A percentile compares a stretch with the other conserved stretches of the same genome.
Evolutionary conservation across 2,113 vertebrate species (phyloP).

Genomic region (Nerophis lumbriciformis): DNA sequence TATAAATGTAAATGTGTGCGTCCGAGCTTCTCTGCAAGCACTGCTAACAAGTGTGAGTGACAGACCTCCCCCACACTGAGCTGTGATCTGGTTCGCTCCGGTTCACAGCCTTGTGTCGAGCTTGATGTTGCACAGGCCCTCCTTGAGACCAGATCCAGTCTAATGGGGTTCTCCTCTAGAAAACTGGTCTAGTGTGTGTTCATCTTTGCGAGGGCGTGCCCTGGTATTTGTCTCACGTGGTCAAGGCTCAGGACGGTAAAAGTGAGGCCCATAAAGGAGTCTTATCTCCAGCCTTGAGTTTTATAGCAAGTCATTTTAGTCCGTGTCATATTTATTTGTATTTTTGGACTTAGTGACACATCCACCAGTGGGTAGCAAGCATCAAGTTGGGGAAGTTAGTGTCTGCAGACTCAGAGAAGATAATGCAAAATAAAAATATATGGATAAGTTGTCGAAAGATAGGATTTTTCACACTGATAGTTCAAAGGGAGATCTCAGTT

Average conservation of each 20-base stretch:
- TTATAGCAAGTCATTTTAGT: background rate
- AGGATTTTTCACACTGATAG: conserved; percentile 1
- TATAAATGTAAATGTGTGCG: conserved; percentile 1
- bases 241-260: conserved; percentile 20
- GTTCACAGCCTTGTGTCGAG: conserved; percentile 33
- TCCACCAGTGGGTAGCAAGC: background rate
- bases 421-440: background rate
- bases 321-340: background rate
- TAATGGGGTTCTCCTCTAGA: conserved; percentile 40
- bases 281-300: conserved; percentile 11
- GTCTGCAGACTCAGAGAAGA: conserved; percentile 1
- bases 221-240: background rate
- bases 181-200: conserved; percentile 12
- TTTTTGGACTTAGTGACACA: background rate
- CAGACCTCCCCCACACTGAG: conserved; percentile 44
- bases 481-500: conserved; percentile 10
- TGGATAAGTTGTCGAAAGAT: conserved; percentile 18
- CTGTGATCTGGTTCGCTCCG: conserved; percentile 50
- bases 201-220: conserved; percentile 12
- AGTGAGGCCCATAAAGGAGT: conserved; percentile 18
- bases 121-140: conserved; percentile 26
- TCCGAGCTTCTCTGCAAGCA: conserved; percentile 11
- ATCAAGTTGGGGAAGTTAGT: conserved; percentile 5
- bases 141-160: conserved; percentile 18
- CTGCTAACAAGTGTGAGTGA: conserved; percentile 46